These are phyloP conservation scores for Typhlichthys eigenmanni DNA, from an alignment of 2,797 vertebrate genomes.

Conservation along the genomic window DNA sequence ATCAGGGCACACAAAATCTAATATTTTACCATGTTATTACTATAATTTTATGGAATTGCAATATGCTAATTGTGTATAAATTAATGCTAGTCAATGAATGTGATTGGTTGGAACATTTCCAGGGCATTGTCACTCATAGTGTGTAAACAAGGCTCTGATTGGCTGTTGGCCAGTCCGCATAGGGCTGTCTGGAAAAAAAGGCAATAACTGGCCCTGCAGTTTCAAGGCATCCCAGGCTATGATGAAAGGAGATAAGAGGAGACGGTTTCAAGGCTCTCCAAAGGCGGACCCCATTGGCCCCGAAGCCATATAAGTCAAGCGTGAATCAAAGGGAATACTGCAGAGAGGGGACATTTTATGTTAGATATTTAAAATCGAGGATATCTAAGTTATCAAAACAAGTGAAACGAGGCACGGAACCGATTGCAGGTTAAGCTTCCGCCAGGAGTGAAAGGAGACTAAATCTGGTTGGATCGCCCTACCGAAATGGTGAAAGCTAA, in stretches of 20 bases:
- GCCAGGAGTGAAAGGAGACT: constrained; percentile 14
- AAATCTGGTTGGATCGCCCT: constrained; percentile 44
- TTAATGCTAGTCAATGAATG: constrained; percentile 54
- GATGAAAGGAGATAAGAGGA: constrained; percentile 93
- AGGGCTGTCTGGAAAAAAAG: constrained; percentile 86
- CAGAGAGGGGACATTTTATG: constrained; percentile 75
- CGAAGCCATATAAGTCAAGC: constrained; percentile 86
- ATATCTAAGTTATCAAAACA: constrained; percentile 66
- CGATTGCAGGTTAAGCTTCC: constrained; percentile 20
- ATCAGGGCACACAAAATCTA: constrained; percentile 36
- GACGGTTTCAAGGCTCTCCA: constrained; percentile 89
- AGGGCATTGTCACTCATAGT: constrained; percentile 89
- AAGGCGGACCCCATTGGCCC: constrained; percentile 85
- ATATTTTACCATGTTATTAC: constrained; percentile 46
- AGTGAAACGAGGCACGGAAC: constrained; percentile 46
- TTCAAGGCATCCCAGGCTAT: constrained; percentile 88
- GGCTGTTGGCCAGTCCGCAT: constrained; percentile 94
- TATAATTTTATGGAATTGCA: constrained; percentile 56
- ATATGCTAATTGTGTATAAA: constrained; percentile 71
- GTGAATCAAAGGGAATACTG: constrained; percentile 88
- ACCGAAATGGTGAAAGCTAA: constrained; percentile 54
- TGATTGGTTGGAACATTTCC: constrained; percentile 85
- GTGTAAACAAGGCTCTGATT: constrained; percentile 99
- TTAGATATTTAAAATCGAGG: constrained; percentile 76
- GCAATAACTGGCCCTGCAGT: constrained; percentile 93